Evolutionary conservation across 2,888 invertebrate genomes (phyloP).

Genomic region (Apodemia hepburni): DNA sequence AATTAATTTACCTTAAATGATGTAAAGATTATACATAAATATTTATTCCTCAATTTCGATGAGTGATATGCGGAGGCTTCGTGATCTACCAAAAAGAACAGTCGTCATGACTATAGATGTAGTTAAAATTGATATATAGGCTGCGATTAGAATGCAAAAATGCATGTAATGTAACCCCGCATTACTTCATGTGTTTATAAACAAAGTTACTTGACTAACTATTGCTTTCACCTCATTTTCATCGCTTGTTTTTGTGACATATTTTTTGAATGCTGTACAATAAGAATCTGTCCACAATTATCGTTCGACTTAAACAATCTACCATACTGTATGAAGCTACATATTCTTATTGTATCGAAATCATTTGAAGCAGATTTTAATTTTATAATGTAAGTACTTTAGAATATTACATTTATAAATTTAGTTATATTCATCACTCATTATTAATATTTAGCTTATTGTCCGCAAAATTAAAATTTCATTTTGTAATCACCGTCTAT

Average conservation of each 20-base stretch:
- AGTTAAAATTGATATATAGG: constrained; percentile 49
- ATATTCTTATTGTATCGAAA: constrained; percentile 9
- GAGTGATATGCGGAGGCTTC: constrained; percentile 67
- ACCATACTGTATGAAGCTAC: constrained; percentile 25
- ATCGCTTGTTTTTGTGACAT: constrained; percentile 43
- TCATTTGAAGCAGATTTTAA: not conserved
- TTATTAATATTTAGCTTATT: constrained; percentile 39
- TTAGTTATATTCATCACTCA: constrained; percentile 45
- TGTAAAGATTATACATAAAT: constrained; percentile 36
- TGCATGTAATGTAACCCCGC: constrained; percentile 66
- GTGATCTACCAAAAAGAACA: constrained; percentile 61
- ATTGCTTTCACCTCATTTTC: constrained; percentile 53
- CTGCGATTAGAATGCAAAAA: constrained; percentile 60
- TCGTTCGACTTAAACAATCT: not conserved
- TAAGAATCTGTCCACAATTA: constrained; percentile 40
- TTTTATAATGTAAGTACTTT: constrained; percentile 5
- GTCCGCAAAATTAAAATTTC: constrained; percentile 37
- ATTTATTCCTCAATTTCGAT: constrained; percentile 70
- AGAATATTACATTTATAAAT: constrained; percentile 24
- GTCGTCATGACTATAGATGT: constrained; percentile 77
- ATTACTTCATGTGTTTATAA: constrained; percentile 79
- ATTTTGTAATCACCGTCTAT: constrained; percentile 31
- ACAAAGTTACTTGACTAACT: constrained; percentile 78
- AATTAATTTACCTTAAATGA: constrained; percentile 37
- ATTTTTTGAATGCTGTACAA: constrained; percentile 42